Evolutionary conservation across 2,797 vertebrate genomes (phyloP).

Genomic region (Chromobotia macracanthus): DNA sequence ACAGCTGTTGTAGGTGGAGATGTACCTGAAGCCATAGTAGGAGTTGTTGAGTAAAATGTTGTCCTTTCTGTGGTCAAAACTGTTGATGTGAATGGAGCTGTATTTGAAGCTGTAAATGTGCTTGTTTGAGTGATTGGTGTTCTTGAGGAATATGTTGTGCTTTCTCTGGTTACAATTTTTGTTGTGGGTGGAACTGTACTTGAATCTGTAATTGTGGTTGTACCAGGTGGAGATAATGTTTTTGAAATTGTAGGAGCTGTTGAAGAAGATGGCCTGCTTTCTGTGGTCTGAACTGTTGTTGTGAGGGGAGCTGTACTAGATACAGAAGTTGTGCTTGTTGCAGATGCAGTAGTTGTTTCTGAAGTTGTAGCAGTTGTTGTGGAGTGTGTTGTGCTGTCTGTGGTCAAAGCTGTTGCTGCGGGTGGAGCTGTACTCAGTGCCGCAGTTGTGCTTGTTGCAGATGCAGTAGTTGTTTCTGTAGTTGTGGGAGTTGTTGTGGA

Average conservation of each 20-base stretch:
- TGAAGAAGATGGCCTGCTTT: not conserved
- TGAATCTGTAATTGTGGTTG: too few relatives aligned
- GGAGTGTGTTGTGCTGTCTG: not conserved
- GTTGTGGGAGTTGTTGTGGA: too few relatives aligned
- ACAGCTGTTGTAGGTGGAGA: not conserved
- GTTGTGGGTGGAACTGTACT: too few relatives aligned
- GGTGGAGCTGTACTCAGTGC: not conserved
- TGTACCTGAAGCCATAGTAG: not conserved
- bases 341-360: too few relatives aligned
- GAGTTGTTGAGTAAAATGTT: not conserved
- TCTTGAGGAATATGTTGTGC: not conserved
- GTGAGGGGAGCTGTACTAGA: too few relatives aligned
- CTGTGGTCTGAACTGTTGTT: not conserved
- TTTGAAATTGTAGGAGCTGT: not conserved
- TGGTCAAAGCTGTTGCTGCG: not conserved
- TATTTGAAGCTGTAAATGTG: accelerated
- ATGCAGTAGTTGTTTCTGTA: too few relatives aligned
- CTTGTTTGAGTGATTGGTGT: not conserved
- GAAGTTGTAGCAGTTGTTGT: too few relatives aligned
- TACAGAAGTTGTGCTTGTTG: not conserved
- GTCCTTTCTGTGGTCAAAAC: not conserved
- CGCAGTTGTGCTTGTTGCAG: too few relatives aligned
- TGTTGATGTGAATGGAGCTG: not conserved
- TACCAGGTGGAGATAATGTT: too few relatives aligned
- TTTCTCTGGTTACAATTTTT: not conserved